Conservation (phyloP, 2,113 vertebrate genomes). For the Oryzias javanicus region DNA sequence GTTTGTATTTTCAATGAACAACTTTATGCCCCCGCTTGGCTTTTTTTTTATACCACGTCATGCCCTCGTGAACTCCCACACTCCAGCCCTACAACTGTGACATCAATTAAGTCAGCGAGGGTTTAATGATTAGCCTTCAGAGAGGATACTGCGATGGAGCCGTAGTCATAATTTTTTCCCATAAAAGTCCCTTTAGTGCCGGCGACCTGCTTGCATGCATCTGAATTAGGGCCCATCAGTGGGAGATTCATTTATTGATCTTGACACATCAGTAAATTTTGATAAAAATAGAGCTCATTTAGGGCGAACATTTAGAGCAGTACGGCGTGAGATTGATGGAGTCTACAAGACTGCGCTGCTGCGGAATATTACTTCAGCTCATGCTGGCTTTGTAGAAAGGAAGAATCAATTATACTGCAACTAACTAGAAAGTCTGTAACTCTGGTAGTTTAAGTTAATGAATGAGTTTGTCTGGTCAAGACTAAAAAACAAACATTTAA, state of each 20-base stretch:
- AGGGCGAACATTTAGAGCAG: neutral
- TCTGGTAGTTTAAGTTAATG: too few species aligned
- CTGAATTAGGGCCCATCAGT: neutral
- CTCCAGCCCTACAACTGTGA: neutral
- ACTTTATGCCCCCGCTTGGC: neutral
- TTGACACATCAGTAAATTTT: neutral
- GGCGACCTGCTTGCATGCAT: neutral
- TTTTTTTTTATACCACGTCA: neutral
- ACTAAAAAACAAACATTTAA: neutral
- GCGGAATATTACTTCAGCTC: neutral
- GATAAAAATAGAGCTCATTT: neutral
- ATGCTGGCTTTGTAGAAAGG: neutral
- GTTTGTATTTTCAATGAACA: too few species aligned
- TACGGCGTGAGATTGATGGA: neutral
- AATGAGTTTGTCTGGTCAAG: too few species aligned
- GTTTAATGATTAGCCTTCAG: neutral
- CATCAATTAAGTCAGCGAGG: neutral
- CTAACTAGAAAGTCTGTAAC: neutral
- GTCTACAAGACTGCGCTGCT: too few species aligned
- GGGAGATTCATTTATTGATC: neutral
- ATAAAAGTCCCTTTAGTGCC: conserved; percentile 1
- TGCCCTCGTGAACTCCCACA: neutral
- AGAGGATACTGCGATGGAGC: neutral
- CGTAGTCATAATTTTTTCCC: neutral
- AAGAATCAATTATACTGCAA: neutral